phyloP scores from a whole-genome alignment of 2,888 invertebrate genomes.

The Ellobium chinense region DNA sequence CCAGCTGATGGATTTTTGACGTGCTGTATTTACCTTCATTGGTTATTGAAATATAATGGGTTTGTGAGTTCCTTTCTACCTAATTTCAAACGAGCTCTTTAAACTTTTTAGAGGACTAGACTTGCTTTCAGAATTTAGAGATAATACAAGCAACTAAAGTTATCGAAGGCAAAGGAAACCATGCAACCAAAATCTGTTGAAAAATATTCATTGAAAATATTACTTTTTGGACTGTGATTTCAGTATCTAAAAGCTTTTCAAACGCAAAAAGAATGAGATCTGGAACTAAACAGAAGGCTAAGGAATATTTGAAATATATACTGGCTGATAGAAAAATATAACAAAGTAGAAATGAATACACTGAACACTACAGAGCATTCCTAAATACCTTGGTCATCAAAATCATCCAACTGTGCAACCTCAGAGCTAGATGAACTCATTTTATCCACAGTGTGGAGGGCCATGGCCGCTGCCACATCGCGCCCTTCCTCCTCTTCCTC shows the following conservation, averaged over 20 bases:
- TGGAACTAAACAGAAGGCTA: conserved; percentile 28
- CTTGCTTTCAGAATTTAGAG: conserved; percentile 26
- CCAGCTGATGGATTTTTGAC: too few relatives aligned
- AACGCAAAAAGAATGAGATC: conserved; percentile 25
- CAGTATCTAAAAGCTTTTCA: conserved; percentile 21
- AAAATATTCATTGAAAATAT: conserved; percentile 11
- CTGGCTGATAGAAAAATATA: too few relatives aligned
- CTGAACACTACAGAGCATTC: too few relatives aligned
- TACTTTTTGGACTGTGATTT: conserved; percentile 44
- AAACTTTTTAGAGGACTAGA: too few relatives aligned
- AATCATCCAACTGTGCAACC: conserved; percentile 72
- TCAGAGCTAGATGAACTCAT: conserved; percentile 72
- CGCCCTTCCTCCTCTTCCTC: conserved; percentile 12
- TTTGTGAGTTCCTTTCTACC: too few relatives aligned
- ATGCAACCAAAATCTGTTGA: conserved; percentile 47
- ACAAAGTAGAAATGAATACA: too few relatives aligned
- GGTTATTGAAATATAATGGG: too few relatives aligned
- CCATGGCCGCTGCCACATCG: conserved; percentile 35
- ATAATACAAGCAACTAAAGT: conserved; percentile 45
- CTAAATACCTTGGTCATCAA: conserved; percentile 66
- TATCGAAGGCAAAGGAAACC: conserved; percentile 44
- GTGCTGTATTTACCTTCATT: too few relatives aligned
- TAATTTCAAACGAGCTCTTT: too few relatives aligned
- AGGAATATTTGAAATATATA: too few relatives aligned
- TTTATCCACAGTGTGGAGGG: conserved; percentile 57